phyloP scores from a whole-genome alignment of 2,888 invertebrate species.

The Ectemnius cavifrons region DNA sequence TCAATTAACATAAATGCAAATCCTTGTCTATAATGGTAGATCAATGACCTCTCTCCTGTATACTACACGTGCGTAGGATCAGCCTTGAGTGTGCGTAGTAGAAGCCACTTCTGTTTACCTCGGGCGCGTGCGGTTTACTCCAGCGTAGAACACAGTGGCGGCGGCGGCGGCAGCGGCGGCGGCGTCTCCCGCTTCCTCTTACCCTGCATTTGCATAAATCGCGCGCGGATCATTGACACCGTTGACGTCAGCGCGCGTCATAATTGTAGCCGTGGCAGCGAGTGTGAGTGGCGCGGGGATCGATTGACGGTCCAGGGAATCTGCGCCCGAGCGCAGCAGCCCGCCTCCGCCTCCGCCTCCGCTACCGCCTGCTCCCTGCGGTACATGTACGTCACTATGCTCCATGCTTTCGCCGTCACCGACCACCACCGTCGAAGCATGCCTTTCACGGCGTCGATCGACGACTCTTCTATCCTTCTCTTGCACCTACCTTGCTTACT shows the following conservation, averaged over 20 bases:
- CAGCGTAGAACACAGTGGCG: background rate
- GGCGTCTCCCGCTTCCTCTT: background rate
- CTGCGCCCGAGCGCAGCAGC: slow-evolving; percentile 3
- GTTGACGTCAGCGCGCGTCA: slow-evolving; percentile 3
- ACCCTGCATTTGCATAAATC: slow-evolving; percentile 8
- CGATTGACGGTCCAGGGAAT: slow-evolving; percentile 9
- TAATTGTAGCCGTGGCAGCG: slow-evolving; percentile 3
- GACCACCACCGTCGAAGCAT: too few relatives aligned
- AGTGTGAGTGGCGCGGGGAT: background rate
- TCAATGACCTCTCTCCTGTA: background rate
- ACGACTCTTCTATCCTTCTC: too few relatives aligned
- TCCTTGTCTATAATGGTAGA: too few relatives aligned
- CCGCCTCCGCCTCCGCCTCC: background rate
- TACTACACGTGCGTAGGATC: background rate
- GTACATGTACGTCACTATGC: background rate
- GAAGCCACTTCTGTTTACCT: slow-evolving; percentile 3
- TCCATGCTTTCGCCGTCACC: background rate
- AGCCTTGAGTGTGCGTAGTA: slow-evolving; percentile 4
- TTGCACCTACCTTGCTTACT: too few relatives aligned
- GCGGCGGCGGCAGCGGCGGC: too few relatives aligned
- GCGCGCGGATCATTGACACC: slow-evolving; percentile 7
- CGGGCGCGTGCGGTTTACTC: slow-evolving; percentile 3
- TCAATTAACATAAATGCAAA: too few relatives aligned
- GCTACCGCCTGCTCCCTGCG: background rate
- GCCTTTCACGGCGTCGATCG: too few relatives aligned